Percentiles rank a stretch among this genome's conserved stretches.
These are phyloP conservation scores for Temnothorax curvispinosus DNA, from an alignment of 1,140 invertebrate species.

Conservation along the genomic window DNA sequence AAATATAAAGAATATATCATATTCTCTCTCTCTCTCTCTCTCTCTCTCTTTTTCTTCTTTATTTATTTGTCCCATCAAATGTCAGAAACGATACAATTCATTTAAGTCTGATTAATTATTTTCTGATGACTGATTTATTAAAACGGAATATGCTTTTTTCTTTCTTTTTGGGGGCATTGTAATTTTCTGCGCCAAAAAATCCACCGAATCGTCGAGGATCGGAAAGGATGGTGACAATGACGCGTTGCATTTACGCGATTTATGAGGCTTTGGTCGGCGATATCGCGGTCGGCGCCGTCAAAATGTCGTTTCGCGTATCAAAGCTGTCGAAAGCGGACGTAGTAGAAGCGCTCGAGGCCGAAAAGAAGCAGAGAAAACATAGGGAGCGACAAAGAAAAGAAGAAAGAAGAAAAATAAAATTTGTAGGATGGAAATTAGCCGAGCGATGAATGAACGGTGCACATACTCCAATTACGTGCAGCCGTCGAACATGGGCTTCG, in stretches of 20 bases:
- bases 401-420: neutral
- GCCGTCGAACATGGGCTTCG: conserved; percentile 19
- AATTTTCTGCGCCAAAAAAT: neutral
- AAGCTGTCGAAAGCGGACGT: conserved; percentile 1
- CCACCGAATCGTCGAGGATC: neutral
- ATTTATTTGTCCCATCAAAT: neutral
- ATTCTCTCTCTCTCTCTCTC: neutral
- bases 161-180: neutral
- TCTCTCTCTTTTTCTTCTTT: neutral
- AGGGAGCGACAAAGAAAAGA: neutral
- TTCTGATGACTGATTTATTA: neutral
- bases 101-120: neutral
- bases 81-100: neutral
- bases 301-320: conserved; percentile 25
- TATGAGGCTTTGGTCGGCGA: neutral
- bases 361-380: neutral
- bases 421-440: conserved; percentile 27
- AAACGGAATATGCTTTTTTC: neutral
- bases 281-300: neutral
- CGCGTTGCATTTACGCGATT: conserved; percentile 8
- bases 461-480: conserved; percentile 38
- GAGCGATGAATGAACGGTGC: conserved; percentile 14
- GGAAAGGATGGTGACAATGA: neutral
- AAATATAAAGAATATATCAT: neutral
- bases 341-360: neutral